These are phyloP conservation scores for Catocala sponsa DNA, from an alignment of 2,888 invertebrate genomes.

Conservation along the genomic window DNA sequence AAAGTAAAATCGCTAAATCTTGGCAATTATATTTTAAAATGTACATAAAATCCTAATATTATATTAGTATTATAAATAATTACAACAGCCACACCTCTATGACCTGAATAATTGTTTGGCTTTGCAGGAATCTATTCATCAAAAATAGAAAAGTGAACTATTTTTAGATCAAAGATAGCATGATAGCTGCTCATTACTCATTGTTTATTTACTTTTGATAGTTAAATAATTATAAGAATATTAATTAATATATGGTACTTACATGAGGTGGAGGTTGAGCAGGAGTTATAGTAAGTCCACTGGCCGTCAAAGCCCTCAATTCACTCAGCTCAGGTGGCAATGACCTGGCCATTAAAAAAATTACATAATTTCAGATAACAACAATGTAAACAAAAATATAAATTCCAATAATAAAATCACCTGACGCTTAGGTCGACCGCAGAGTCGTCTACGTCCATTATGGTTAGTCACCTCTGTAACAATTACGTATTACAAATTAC, in stretches of 20 bases:
- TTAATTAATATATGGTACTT: slow-evolving; percentile 51
- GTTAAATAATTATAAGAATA: not conserved
- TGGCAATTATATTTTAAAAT: too few species aligned
- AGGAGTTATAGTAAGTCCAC: slow-evolving; percentile 89
- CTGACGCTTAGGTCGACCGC: slow-evolving; percentile 96
- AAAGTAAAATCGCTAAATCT: too few species aligned
- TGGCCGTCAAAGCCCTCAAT: slow-evolving; percentile 88
- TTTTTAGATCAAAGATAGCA: not conserved
- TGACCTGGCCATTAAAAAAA: slow-evolving; percentile 66
- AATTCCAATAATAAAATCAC: slow-evolving; percentile 76
- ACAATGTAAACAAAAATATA: slow-evolving; percentile 38
- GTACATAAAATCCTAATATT: too few species aligned
- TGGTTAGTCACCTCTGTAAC: slow-evolving; percentile 68
- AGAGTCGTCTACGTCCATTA: slow-evolving; percentile 96
- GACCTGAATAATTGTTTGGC: not conserved
- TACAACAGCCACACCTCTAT: not conserved
- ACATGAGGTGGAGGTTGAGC: slow-evolving; percentile 88
- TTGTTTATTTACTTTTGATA: not conserved
- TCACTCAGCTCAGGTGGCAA: slow-evolving; percentile 87
- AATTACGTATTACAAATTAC: slow-evolving; percentile 59
- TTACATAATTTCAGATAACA: slow-evolving; percentile 50
- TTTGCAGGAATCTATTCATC: slow-evolving; percentile 15
- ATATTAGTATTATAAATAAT: too few species aligned
- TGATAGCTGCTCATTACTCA: not conserved
- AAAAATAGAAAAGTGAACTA: slow-evolving; percentile 11